These are phyloP conservation scores for Drosophila barbarae DNA, from an alignment of 2,888 invertebrate genomes.

Conservation along the genomic window DNA sequence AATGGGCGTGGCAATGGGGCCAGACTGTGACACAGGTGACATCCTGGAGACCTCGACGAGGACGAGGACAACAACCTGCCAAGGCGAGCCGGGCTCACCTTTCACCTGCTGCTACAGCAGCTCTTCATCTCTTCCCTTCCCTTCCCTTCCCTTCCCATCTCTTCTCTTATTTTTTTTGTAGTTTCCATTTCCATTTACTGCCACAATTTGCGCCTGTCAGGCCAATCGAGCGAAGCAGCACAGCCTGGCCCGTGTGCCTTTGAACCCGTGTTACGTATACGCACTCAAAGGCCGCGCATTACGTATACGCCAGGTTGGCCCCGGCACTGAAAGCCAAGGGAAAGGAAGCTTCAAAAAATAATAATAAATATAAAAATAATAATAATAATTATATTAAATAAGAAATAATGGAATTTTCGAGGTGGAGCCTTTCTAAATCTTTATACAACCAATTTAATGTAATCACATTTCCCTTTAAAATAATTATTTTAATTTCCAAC, in stretches of 20 bases:
- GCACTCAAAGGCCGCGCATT: constrained; percentile 37
- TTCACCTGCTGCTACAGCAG: constrained; percentile 1
- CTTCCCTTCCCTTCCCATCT: too few relatives aligned
- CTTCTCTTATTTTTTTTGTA: background rate
- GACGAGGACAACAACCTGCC: constrained; percentile 67
- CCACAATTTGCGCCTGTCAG: constrained; percentile 59
- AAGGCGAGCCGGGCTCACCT: constrained; percentile 27
- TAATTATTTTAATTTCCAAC: background rate
- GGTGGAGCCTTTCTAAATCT: too few relatives aligned
- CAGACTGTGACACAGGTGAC: constrained; percentile 47
- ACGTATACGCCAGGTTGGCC: constrained; percentile 18
- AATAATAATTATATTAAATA: too few relatives aligned
- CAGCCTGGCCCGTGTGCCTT: background rate
- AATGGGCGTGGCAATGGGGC: constrained; percentile 47
- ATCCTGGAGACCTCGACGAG: constrained; percentile 6
- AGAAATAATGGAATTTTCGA: too few relatives aligned
- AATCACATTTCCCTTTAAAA: background rate
- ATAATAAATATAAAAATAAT: too few relatives aligned
- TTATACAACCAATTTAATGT: too few relatives aligned
- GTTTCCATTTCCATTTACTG: constrained; percentile 11
- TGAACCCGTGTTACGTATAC: constrained; percentile 38
- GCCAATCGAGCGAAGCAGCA: constrained; percentile 53
- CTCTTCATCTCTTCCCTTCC: background rate
- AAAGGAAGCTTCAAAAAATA: too few relatives aligned
- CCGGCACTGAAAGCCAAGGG: constrained; percentile 6